Evolutionary conservation across 2,888 invertebrate species (phyloP), one percentile per base, ranked within the genome.

Genomic region (Notodonta dromedarius): DNA sequence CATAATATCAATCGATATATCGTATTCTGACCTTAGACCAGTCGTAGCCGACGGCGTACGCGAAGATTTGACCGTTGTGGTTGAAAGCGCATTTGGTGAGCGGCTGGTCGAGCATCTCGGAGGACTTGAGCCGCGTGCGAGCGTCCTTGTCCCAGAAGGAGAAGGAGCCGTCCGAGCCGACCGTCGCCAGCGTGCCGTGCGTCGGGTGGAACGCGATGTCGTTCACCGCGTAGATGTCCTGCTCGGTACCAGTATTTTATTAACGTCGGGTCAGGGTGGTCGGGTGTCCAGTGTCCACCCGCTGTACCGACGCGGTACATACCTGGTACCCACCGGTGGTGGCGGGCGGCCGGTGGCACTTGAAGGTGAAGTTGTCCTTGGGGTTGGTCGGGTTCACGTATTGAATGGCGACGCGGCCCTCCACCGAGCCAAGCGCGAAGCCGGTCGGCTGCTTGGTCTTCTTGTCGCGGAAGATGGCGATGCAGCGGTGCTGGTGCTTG

Each of bases 91-190:
- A 98, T 74, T 96, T 95, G 48, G 98, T 97, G 69, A 99, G 97
- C 0, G 99, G 96, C 85, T 98, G 98, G 82, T 99, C 99, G 95
- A 99, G 96, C 62, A 96, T 94, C 82, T 99, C 99, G 0, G 99
- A 99, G 2, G 98, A 97, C 93, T 99, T 99, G 66, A 99, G 94
- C 90, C 99, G 99, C 60, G 99, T 99, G 65, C 99, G 95, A 4
- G 99, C 99, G 92, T 99, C 99, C 92, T 99, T 99, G 92, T 99
- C 99, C 99, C 99, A 99, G 92, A 99, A 99, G 79, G 98, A 98
- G 91, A 98, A 99, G 11, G 98, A 96, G 13, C 99, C 99, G 91
- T 99, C 99, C 13, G 98, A 98, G 32, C 99, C 99, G 46, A 98
- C 98, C 0, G 99, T 99, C 6, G 99, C 98, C 79, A 99, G 94